Evolutionary conservation across 2,888 invertebrate species (phyloP).

Genomic region (Dascillus cervinus): DNA sequence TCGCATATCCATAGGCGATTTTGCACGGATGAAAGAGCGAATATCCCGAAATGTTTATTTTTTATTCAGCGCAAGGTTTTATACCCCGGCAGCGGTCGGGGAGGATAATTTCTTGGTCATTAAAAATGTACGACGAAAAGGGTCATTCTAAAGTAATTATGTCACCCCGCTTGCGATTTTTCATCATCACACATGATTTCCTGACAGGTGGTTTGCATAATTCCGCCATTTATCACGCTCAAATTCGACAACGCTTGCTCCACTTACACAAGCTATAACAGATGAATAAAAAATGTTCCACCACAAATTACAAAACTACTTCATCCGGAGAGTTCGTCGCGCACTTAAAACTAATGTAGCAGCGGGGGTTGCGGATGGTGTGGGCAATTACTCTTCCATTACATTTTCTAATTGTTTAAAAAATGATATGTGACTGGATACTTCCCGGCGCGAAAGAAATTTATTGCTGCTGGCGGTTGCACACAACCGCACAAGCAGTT

Average conservation of each 20-base stretch:
- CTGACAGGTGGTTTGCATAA: constrained; percentile 24
- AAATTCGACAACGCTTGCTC: constrained; percentile 13
- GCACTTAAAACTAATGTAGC: no score
- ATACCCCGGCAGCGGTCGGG: no score
- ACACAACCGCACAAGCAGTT: constrained; percentile 26
- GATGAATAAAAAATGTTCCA: constrained; percentile 12
- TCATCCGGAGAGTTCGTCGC: constrained; percentile 10
- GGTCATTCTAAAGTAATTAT: constrained; percentile 12
- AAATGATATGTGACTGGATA: neutral
- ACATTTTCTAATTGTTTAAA: neutral
- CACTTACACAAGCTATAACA: constrained; percentile 11
- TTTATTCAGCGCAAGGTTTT: no score
- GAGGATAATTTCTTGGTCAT: no score
- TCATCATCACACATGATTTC: constrained; percentile 17
- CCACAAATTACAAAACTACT: constrained; percentile 12
- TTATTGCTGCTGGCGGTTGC: constrained; percentile 10
- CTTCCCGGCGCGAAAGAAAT: neutral
- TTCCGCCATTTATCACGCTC: constrained; percentile 23
- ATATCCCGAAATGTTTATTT: no score
- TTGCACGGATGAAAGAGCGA: no score
- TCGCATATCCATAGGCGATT: no score
- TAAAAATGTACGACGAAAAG: no score
- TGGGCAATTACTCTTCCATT: neutral
- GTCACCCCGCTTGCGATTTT: constrained; percentile 14
- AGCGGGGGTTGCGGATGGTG: neutral